phyloP scores from a whole-genome alignment of 2,113 vertebrate species.

The Brienomyrus brachyistius region DNA sequence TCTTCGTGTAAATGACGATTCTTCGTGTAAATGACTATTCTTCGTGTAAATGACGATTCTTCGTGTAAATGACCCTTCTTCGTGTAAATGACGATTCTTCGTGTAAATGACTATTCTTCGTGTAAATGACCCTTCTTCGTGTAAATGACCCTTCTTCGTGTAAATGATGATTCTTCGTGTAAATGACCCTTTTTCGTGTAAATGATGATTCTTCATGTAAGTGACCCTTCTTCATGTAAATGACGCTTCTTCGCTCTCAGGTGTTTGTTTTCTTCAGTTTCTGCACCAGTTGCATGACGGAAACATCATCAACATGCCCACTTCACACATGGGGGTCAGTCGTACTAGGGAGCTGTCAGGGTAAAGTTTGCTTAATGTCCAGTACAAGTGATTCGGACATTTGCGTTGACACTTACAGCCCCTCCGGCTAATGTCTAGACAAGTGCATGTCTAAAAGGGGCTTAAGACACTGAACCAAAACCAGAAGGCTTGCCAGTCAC shows the following conservation, averaged over 20 bases:
- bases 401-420: background rate
- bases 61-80: too few relatives aligned
- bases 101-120: too few relatives aligned
- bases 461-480: background rate
- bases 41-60: too few relatives aligned
- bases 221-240: too few relatives aligned
- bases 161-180: too few relatives aligned
- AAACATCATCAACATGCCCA: too few relatives aligned
- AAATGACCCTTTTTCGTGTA: too few relatives aligned
- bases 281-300: background rate
- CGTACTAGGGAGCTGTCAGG: background rate
- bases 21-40: too few relatives aligned
- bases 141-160: too few relatives aligned
- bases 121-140: background rate
- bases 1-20: background rate
- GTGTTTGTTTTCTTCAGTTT: background rate
- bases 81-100: too few relatives aligned
- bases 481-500: background rate
- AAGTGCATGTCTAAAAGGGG: background rate
- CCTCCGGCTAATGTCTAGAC: background rate
- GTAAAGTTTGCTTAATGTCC: background rate
- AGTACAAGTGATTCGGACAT: background rate
- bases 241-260: background rate
- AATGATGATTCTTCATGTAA: too few relatives aligned
- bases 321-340: background rate